Conservation (phyloP, 2,888 invertebrate species). For the Petrolisthes cinctipes region DNA sequence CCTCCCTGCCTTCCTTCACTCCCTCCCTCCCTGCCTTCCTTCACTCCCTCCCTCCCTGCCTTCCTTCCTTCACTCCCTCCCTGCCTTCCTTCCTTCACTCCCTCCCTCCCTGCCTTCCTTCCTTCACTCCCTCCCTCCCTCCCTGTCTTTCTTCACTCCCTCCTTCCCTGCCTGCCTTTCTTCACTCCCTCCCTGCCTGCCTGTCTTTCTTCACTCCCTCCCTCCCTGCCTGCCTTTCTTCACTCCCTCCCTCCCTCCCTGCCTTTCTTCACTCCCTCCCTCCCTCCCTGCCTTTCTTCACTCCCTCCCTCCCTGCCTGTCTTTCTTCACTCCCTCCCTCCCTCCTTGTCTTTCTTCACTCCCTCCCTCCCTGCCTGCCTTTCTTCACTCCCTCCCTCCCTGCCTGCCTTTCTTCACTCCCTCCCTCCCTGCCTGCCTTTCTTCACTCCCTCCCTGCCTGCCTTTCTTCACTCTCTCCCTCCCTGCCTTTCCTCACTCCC, state of each 20-base stretch:
- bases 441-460: too few relatives aligned
- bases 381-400: not conserved
- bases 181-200: not conserved
- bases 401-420: not conserved
- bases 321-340: not conserved
- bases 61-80: not conserved
- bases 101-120: not conserved
- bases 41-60: not conserved
- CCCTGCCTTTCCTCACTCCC: not conserved
- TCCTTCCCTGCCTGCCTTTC: not conserved
- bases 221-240: not conserved
- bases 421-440: conserved; percentile 12
- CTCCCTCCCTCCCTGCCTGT: not conserved
- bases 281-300: conserved; percentile 10
- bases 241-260: conserved; percentile 27
- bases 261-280: conserved; percentile 18
- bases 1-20: not conserved
- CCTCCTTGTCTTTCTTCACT: not conserved
- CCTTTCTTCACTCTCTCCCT: conserved; percentile 27
- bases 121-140: conserved; percentile 23
- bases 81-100: too few relatives aligned
- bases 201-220: not conserved
- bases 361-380: not conserved
- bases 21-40: not conserved
- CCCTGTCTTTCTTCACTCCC: not conserved